Base-by-base conservation (phyloP, 2,888 invertebrate species). In the Tachina fera region DNA sequence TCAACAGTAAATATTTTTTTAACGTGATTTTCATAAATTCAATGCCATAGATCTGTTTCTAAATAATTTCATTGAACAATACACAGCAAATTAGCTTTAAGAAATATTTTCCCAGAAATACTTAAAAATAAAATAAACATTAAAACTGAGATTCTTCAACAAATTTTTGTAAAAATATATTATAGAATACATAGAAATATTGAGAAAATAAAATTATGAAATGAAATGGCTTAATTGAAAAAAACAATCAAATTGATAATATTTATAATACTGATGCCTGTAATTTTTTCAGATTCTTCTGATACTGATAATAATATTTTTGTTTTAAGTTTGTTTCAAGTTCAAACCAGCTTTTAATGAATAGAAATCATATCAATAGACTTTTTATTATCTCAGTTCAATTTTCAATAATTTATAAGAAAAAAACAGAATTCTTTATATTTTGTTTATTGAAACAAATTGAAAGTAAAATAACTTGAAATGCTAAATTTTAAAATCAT, bases 401-500 rank as follows among this genome's bases (percentile, higher is more conserved):
- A 47, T 43, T 78, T 60, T 41, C 39, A 19, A 71, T 75, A 72
- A 72, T 78, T 61, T 68, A 74, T 61, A 75, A 75, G 75, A 43
- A 56, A 31, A 31, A 31, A 31, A 31, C 5, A 31, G 6, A 31
- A 31, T 31, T 31, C 31, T 11, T 63, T 9, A 19, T 45, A 6
- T 58, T 16, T 43, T 43, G 10, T 77, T 39, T 45, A 9, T 9
- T 41, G 6, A 71, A 65, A 53, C 41, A 16, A 76, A 84, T 77
- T 61, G 60, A 84, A 84, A 80, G 71, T 81, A 67, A 84, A 60
- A 84, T 77, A 84, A 84, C 84, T 77, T 72, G 84, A 80, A 76
- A 83, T 78, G 56, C 53, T 43, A 60, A 58, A 60, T 58, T 63
- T 61, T n/a, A 56, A 51, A 72, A 76, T 61, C 22, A n/a, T 16